Evolutionary conservation across 2,888 invertebrate genomes (phyloP).

Genomic region (Melolontha melolontha): DNA sequence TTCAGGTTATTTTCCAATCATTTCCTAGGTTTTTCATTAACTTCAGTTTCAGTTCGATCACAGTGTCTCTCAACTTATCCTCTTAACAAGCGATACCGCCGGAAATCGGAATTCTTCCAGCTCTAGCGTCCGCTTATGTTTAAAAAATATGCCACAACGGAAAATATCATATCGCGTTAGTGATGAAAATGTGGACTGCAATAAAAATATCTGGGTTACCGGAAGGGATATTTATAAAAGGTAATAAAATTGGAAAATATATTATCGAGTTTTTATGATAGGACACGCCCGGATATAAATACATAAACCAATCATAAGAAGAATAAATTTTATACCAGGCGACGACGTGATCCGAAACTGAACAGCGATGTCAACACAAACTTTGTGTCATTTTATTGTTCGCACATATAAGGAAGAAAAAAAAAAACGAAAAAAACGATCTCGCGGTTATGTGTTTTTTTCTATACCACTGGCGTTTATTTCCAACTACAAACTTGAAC

Average conservation of each 20-base stretch:
- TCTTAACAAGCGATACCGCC: too few species aligned
- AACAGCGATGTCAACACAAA: conserved; percentile 5
- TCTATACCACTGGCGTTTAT: conserved; percentile 18
- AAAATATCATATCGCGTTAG: too few species aligned
- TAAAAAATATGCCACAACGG: too few species aligned
- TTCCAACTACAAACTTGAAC: conserved; percentile 28
- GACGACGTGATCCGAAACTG: conserved; percentile 37
- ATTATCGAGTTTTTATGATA: conserved; percentile 30
- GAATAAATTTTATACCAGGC: conserved; percentile 34
- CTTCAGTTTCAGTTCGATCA: too few species aligned
- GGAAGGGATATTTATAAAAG: conserved; percentile 20
- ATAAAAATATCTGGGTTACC: too few species aligned
- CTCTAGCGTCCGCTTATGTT: too few species aligned
- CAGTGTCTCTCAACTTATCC: too few species aligned
- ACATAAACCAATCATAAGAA: conserved; percentile 38
- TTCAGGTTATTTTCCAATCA: too few species aligned
- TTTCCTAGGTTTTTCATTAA: too few species aligned
- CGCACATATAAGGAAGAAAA: background rate
- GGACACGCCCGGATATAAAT: conserved; percentile 25
- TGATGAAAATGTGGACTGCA: too few species aligned
- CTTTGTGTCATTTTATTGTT: conserved; percentile 16
- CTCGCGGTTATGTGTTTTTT: background rate
- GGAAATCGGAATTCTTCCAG: too few species aligned
- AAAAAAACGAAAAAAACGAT: background rate
- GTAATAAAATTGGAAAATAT: conserved; percentile 33